Base-by-base conservation (phyloP, 2,113 vertebrate species). In the Callaeas wilsoni region DNA sequence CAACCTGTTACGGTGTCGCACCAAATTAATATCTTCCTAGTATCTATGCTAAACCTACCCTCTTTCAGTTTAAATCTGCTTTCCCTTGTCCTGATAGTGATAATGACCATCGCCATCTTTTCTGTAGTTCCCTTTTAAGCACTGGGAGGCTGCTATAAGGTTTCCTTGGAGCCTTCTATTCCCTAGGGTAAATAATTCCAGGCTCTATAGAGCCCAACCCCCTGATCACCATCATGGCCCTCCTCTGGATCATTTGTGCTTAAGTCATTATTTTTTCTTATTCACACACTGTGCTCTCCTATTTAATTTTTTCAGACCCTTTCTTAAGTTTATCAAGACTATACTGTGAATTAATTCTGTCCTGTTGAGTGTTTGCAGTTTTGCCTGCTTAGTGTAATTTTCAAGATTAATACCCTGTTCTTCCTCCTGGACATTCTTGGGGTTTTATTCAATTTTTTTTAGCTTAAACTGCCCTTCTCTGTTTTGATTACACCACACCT, bases 191-290 rank as follows among this genome's bases (percentile, higher is more conserved):
- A 81, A 59, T 13, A 69, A 29, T 3, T 5, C 8, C n/a, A 63
- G 13, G 20, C 12, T 60, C 27, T 69, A 6, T 3, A 49, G 49
- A 55, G 13, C 7, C 35, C 35, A 64, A 35, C 1, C 1, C 8
- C 14, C 2, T 27, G 23, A 26, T 18, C 11, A 30, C 53, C 19
- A 59, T 42, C 0, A 1, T 16, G 8, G 23, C 7, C 6, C 6
- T 69, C 3, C 27, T 52, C 29, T 79, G 39, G 26, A 52, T 20
- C 0, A 7, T n/a, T 64, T 64, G 18, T 78, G 3, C 5, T 63
- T 37, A 42, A 59, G 22, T 15, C 3, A 68, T 37, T 63, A 14
- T 4, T 42, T 50, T 26, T 46, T 67, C n/a, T 30, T 47, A 23
- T 74, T 74, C n/a, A 74, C 22, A n/a, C 55, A 55, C 5, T 33